Percentiles rank a stretch among this genome's conserved stretches.
phyloP scores from a whole-genome alignment of 53 echinoderm and acorn worm genomes.

The Temnopleurus reevesii region DNA sequence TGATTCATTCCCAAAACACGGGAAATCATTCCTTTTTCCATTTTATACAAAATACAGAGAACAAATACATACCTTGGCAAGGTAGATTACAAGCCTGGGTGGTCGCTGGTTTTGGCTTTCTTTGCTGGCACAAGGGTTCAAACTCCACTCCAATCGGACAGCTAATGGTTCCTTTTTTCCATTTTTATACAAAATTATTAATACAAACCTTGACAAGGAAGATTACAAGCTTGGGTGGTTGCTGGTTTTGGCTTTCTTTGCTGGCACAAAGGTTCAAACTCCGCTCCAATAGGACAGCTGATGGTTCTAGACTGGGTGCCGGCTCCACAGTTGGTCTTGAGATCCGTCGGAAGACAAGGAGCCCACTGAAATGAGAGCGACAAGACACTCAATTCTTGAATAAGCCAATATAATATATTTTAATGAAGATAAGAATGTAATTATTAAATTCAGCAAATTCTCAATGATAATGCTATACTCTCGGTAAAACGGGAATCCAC shows the following conservation, averaged over 20 bases:
- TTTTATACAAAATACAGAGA: too few relatives aligned
- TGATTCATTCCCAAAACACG: too few relatives aligned
- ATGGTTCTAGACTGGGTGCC: constrained; percentile 74
- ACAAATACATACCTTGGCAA: not conserved
- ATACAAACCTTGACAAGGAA: constrained; percentile 87
- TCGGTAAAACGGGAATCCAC: too few relatives aligned
- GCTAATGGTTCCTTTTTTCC: too few relatives aligned
- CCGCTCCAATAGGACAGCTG: constrained; percentile 75
- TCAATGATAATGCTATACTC: too few relatives aligned
- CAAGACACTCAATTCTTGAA: too few relatives aligned
- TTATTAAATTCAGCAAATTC: too few relatives aligned
- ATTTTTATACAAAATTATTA: too few relatives aligned
- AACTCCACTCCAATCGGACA: not conserved
- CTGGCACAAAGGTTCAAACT: constrained; percentile 66
- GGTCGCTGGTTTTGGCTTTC: not conserved
- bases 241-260: constrained; percentile 64
- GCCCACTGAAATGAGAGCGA: constrained; percentile 66
- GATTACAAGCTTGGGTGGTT: constrained; percentile 46
- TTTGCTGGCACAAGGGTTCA: not conserved
- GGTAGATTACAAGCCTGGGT: not conserved
- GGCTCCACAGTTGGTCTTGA: constrained; percentile 69
- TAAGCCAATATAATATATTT: too few relatives aligned
- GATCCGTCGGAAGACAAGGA: constrained; percentile 63
- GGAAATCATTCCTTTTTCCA: too few relatives aligned
- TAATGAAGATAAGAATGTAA: too few relatives aligned